Base-by-base conservation (phyloP, 2,797 vertebrate genomes). In the Spondyliosoma cantharus region DNA sequence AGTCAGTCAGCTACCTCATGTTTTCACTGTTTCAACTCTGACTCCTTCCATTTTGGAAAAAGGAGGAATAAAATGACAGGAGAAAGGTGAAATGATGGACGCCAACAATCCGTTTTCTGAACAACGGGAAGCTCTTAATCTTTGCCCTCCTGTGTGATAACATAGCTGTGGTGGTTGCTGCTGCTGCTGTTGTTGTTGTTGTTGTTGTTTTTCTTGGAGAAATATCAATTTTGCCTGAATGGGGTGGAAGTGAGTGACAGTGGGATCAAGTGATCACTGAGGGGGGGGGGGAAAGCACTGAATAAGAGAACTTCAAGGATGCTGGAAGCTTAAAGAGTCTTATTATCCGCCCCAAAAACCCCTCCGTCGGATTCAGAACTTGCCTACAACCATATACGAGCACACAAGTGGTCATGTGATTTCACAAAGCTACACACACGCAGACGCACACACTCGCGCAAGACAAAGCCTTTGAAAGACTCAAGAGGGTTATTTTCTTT, bases 401-500 rank as follows among this genome's bases (percentile, higher is more conserved):
- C 50, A 4, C 50, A 19, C 16, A 74, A 57, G 24, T 29, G 65
- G 62, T 73, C 73, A 81, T 68, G 50, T 73, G 71, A 74, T 78
- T 70, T 67, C 60, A 76, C 74, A 81, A 86, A 73, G 56, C 22
- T 71, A 52, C 79, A 67, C 74, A 63, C 81, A 52, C 37, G 50
- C 25, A 72, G 24, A 64, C 53, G 43, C 71, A 43, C 71, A 43
- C 58, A 65, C 49, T 61, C 66, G 43, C 27, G 52, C 72, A 80
- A 80, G 71, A 85, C 62, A 64, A 83, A 82, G 53, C 72, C 83
- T 90, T 86, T 87, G 76, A 86, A 89, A 86, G 76, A 82, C 86
- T 86, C 89, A 54, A 54, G 88, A 90, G 90, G 85, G 49, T 83
- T 84, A 70, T 87, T 73, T 88, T 87, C 22, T 80, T 84, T 71